phyloP scores from a whole-genome alignment of 23 tunicate genomes.

The Ciona savignyi region DNA sequence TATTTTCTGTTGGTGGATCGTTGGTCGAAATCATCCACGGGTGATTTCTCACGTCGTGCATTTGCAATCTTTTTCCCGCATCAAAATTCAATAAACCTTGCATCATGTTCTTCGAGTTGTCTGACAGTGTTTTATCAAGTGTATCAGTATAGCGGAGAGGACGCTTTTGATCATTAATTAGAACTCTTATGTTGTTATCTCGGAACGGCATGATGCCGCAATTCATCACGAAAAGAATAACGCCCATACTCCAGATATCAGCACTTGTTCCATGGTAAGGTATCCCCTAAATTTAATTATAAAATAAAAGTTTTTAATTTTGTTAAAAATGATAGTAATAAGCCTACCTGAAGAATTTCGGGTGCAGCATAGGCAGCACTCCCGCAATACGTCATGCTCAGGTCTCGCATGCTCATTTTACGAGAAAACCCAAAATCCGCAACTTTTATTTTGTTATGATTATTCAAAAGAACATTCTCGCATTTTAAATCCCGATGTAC shows the following conservation, averaged over 20 bases:
- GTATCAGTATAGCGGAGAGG: conserved; percentile 44
- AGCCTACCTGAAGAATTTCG: conserved; percentile 56
- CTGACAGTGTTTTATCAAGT: conserved; percentile 23
- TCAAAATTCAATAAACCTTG: conserved; percentile 39
- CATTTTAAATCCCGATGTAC: conserved; percentile 92
- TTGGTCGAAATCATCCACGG: background rate
- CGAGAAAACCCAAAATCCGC: conserved; percentile 96
- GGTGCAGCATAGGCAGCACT: conserved; percentile 94
- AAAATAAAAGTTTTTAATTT: background rate
- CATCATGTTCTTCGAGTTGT: conserved; percentile 32
- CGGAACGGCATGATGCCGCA: conserved; percentile 85
- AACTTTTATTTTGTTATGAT: conserved; percentile 49
- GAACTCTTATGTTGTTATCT: conserved; percentile 28
- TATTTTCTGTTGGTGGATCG: background rate
- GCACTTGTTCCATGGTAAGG: conserved; percentile 64
- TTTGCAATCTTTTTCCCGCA: background rate
- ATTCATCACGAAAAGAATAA: conserved; percentile 66
- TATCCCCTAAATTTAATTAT: conserved; percentile 29
- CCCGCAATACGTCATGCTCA: conserved; percentile 79
- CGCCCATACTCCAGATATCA: conserved; percentile 83
- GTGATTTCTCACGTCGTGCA: background rate
- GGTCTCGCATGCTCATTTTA: conserved; percentile 38
- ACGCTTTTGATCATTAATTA: conserved; percentile 41
- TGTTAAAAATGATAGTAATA: background rate
- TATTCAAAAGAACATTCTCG: conserved; percentile 68